These are phyloP conservation scores for Clusia tigrina DNA, from an alignment of 2,888 invertebrate genomes.

Conservation along the genomic window DNA sequence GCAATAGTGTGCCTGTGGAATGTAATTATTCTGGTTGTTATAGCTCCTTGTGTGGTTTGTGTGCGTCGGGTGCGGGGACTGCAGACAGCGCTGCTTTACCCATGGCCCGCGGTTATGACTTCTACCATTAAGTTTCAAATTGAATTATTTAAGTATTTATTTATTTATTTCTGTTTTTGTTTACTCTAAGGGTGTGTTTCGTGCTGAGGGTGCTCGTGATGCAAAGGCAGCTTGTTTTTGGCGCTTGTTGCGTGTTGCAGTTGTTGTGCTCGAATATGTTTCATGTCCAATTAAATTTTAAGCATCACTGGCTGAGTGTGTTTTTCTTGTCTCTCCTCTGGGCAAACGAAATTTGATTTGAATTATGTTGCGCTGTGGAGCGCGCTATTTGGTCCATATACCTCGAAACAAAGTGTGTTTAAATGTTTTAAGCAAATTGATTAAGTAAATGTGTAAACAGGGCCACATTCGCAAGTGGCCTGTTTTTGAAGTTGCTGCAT, in stretches of 20 bases:
- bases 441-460: no score
- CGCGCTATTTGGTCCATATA: no score
- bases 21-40: conserved; percentile 7
- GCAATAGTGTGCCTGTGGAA: not conserved
- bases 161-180: conserved; percentile 39
- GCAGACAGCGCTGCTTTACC: not conserved
- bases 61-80: conserved; percentile 13
- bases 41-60: conserved; percentile 6
- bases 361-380: no score
- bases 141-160: conserved; percentile 43
- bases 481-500: no score
- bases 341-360: no score
- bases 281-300: conserved; percentile 45
- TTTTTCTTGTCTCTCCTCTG: no score
- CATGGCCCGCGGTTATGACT: conserved; percentile 30
- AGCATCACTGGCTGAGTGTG: conserved; percentile 34
- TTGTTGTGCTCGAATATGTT: conserved; percentile 34
- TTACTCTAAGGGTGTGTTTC: not conserved
- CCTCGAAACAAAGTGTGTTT: no score
- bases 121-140: conserved; percentile 47
- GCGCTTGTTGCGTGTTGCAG: not conserved
- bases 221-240: not conserved
- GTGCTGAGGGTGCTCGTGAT: not conserved
- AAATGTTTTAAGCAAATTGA: no score
- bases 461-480: no score